Conservation (phyloP, 1,140 invertebrate genomes). For the Cyclargus thomasi region DNA sequence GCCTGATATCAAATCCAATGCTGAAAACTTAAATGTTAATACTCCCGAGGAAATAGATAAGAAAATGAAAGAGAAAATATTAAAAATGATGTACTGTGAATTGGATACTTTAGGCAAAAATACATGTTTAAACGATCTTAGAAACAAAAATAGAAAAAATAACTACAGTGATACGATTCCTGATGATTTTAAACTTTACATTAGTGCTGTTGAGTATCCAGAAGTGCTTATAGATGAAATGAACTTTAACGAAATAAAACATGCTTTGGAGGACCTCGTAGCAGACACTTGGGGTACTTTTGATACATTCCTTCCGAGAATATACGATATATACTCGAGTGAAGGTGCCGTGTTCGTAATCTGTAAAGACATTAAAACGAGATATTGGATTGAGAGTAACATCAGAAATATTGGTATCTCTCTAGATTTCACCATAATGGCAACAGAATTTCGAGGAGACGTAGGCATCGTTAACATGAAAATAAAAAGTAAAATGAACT, state of each 20-base stretch:
- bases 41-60: slow-evolving; percentile 29
- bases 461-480: slow-evolving; percentile 61
- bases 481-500: slow-evolving; percentile 39
- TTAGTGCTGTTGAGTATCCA: slow-evolving; percentile 57
- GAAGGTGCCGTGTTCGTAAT: slow-evolving; percentile 67
- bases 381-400: slow-evolving; percentile 45
- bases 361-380: slow-evolving; percentile 41
- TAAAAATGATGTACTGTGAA: slow-evolving; percentile 47
- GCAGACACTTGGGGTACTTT: slow-evolving; percentile 31
- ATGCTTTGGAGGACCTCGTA: slow-evolving; percentile 44
- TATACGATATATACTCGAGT: slow-evolving; percentile 59
- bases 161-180: slow-evolving; percentile 55
- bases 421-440: slow-evolving; percentile 38
- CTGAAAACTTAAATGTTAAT: slow-evolving; percentile 21
- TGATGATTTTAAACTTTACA: slow-evolving; percentile 60
- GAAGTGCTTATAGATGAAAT: slow-evolving; percentile 47
- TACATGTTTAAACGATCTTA: slow-evolving; percentile 41
- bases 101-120: slow-evolving; percentile 45
- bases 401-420: slow-evolving; percentile 30
- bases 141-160: slow-evolving; percentile 51
- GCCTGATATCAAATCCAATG: slow-evolving; percentile 41
- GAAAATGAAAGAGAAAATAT: slow-evolving; percentile 38
- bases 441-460: slow-evolving; percentile 56
- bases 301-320: slow-evolving; percentile 39
- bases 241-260: slow-evolving; percentile 47